Percentiles rank a stretch among this genome's conserved stretches.
Evolutionary conservation across 2,113 vertebrate genomes (phyloP).

Genomic region (Orycteropus afer): DNA sequence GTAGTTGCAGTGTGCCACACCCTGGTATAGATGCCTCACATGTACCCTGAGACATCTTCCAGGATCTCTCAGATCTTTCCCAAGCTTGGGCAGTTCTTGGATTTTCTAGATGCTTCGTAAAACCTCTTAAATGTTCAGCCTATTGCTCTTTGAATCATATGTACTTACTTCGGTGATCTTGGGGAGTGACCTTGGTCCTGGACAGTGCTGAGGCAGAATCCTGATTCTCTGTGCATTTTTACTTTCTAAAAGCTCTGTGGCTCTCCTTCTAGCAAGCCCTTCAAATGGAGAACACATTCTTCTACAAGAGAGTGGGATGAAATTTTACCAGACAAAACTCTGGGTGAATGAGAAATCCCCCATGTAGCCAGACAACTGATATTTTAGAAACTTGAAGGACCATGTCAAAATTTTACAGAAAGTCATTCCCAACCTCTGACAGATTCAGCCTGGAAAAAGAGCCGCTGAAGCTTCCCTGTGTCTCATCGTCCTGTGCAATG

Average conservation of each 20-base stretch:
- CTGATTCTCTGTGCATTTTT: background rate
- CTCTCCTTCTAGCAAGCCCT: background rate
- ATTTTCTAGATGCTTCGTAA: background rate
- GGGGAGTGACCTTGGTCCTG: background rate
- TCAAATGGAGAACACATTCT: background rate
- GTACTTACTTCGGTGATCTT: background rate
- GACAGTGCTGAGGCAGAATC: background rate
- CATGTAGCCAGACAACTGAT: background rate
- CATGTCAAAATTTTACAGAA: background rate
- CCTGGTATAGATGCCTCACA: too few species aligned
- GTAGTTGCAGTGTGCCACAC: background rate
- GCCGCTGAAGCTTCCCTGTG: background rate
- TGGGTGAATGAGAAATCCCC: background rate
- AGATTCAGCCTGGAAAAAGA: background rate
- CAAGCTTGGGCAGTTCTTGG: background rate
- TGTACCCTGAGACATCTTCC: background rate
- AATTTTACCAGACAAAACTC: background rate
- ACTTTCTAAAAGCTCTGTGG: background rate
- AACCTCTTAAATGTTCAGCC: background rate
- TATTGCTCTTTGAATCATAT: background rate
- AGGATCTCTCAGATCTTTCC: background rate
- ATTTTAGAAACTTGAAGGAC: background rate
- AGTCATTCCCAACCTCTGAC: background rate
- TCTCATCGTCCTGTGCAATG: background rate
- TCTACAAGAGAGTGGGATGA: background rate